Base-by-base conservation (phyloP, 2,113 vertebrate genomes). In the Neolamprologus kungweensis region DNA sequence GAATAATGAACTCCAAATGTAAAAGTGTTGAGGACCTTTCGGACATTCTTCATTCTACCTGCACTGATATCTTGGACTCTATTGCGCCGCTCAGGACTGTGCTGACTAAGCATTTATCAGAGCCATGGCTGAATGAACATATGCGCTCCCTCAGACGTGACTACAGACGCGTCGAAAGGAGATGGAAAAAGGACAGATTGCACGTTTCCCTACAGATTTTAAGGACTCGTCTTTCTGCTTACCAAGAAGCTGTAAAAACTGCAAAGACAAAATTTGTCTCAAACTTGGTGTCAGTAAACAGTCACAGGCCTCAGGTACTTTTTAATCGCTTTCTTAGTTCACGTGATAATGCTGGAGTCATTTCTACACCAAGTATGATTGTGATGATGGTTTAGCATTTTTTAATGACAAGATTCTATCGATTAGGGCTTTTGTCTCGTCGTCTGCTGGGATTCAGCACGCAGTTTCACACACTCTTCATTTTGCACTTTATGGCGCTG, bases 41-140 rank as follows among this genome's bases (percentile, higher is more conserved):
- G 8, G 17, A 51, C 47, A 19, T 33, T 50, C 47, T 19, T 50
- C 47, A 50, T 19, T 50, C 16, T 50, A 50, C 47, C 47, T 9
- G 47, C 47, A 1, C 47, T 50, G 47, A 50, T 50, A 50, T 9
- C 1, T 17, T 50, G 16, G 7, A 19, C 16, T 3, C 47, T 0
- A 17, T 17, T 50, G 47, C 47, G 8, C 47, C 2, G 0, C 0
- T 47, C 0, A 47, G 45, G 45, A 17, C 2, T 47, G 4, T 50
- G 16, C 1, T 16, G 7, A 0, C 45, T 50, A 50, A 50, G 16
- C 45, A 50, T 1, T 17, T 8, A 50, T 8, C 45, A 50, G 45
- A 50, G 45, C 16, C 2, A 2, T 50, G 45, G 16, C 3, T 50
- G 16, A 50, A 50, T 3, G 47, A 50, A 17, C 4, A 50, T 1